Evolutionary conservation across 2,888 invertebrate genomes (phyloP), one percentile per base, ranked within the genome.

Genomic region (Drosophila kanekoi): DNA sequence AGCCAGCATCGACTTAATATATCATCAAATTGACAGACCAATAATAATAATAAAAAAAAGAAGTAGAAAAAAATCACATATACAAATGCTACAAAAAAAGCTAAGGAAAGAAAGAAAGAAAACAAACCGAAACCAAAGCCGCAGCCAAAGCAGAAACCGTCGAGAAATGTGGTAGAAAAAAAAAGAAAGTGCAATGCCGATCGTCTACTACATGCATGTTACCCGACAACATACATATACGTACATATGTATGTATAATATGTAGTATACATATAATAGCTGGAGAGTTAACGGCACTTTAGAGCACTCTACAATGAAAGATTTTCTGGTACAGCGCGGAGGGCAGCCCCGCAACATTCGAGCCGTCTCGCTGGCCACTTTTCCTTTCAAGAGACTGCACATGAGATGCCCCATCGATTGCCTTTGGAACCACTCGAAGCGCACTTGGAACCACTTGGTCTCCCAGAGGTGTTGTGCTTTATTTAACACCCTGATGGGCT

Each of bases 111-210:
- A 53, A 18, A 20, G 41, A 23, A 44, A 16, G 11, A 3, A 49
- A 40, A 53, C 2, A 41, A 40, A 40, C 14, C 43, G 35, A 45
- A 63, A 53, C 56, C 53, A 60, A 71, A 71, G 56, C 56, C 51
- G 14, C 53, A 73, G 53, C 18, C 72, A 49, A 20, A 41, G 72
- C 74, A 57, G 54, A 53, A 67, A 65, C 47, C 43, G 51, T 43
- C 52, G 61, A 77, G 84, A 86, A 80, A 83, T 70, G 80, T 47
- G 54, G 77, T 65, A 66, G 77, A 63, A 43, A 72, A 79, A 84
- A 80, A 80, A 85, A 81, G 81, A 81, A 81, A 81, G 81, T 87
- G 81, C 80, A 83, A 62, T 63, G 75, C 64, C 57, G 64, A 64
- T 40, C 35, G 43, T 37, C 40, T 37, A 47, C 16, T 18, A 20